These are phyloP conservation scores for Chionoecetes opilio DNA, from an alignment of 1,140 invertebrate species.

Conservation along the genomic window DNA sequence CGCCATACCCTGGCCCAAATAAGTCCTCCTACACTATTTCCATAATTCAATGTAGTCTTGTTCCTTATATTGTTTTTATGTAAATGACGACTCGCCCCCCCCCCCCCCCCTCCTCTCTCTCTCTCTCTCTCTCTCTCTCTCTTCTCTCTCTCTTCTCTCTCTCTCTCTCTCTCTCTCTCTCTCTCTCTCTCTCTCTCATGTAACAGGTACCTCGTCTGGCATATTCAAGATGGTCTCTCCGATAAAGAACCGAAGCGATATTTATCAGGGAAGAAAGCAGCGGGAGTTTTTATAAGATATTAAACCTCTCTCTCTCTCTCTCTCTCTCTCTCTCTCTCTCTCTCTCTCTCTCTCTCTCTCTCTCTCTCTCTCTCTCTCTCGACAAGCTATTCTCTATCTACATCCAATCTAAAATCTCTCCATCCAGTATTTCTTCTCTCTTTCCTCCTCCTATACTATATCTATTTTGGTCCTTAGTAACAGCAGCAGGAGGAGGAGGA, in stretches of 20 bases:
- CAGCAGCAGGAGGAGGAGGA: too few relatives aligned
- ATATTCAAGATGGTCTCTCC: too few relatives aligned
- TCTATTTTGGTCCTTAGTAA: too few relatives aligned
- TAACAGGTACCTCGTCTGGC: background rate
- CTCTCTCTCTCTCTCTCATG: background rate
- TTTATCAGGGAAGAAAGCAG: too few relatives aligned
- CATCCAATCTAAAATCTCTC: background rate
- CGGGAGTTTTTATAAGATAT: background rate
- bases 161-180: background rate
- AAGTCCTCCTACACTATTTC: too few relatives aligned
- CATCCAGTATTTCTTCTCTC: background rate
- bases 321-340: background rate
- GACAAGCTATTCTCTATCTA: background rate
- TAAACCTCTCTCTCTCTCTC: conserved; percentile 35
- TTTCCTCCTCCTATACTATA: background rate
- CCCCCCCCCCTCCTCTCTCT: background rate
- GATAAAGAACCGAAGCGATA: too few relatives aligned
- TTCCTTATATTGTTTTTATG: too few relatives aligned
- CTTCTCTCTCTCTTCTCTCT: conserved; percentile 4
- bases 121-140: conserved; percentile 17
- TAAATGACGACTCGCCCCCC: background rate
- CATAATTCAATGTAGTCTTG: too few relatives aligned
- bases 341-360: conserved; percentile 29
- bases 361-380: background rate
- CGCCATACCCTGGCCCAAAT: too few relatives aligned